These are phyloP conservation scores for Pedionomus torquatus DNA, from an alignment of 2,113 vertebrate genomes.

Conservation along the genomic window DNA sequence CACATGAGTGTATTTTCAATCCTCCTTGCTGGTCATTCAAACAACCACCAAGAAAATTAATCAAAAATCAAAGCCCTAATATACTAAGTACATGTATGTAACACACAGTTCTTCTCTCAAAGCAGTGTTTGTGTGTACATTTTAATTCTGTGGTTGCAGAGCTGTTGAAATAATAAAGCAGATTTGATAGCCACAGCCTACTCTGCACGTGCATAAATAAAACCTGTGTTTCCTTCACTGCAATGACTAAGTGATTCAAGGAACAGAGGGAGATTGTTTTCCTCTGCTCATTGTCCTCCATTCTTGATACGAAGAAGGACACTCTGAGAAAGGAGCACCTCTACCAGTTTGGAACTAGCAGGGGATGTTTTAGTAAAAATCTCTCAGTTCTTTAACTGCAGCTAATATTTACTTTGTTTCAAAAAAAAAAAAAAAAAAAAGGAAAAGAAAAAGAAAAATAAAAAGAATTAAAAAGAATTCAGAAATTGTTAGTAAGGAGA, in stretches of 20 bases:
- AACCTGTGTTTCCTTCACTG: neutral
- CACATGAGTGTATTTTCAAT: neutral
- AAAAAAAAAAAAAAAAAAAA: neutral
- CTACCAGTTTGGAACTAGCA: neutral
- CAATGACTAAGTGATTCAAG: neutral
- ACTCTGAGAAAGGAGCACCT: neutral
- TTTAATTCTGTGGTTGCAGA: neutral
- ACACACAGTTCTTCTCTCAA: neutral
- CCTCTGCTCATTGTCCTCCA: neutral
- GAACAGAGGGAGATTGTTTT: neutral
- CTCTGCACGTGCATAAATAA: neutral
- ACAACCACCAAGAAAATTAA: neutral
- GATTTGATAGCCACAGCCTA: neutral
- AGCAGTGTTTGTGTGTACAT: neutral
- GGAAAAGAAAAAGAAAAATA: no score
- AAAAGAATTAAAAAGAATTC: neutral
- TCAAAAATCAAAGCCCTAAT: neutral
- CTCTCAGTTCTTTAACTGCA: neutral
- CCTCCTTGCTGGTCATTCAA: neutral
- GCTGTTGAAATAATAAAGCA: neutral
- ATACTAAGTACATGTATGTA: rapidly evolving
- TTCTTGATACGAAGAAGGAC: neutral
- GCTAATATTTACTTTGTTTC: neutral
- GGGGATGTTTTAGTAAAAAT: neutral
- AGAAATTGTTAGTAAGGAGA: neutral